Evolutionary conservation across 2,888 invertebrate species (phyloP).

Genomic region (Mimas tiliae): DNA sequence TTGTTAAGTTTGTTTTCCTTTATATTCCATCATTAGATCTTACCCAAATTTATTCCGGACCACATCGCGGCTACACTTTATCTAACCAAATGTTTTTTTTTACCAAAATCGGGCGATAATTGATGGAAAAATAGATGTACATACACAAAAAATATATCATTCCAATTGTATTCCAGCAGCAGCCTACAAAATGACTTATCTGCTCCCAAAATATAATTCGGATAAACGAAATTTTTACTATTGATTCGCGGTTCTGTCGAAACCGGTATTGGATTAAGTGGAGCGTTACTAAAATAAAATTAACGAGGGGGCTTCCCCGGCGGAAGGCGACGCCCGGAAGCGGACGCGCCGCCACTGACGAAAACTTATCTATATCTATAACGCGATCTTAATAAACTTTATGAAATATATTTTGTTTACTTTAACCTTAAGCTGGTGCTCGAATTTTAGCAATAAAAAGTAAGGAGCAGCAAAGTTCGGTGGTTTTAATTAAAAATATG

Average conservation of each 20-base stretch:
- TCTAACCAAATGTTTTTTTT: background rate
- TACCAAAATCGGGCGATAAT: too few species aligned
- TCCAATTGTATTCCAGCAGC: background rate
- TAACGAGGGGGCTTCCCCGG: constrained; percentile 73
- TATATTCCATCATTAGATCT: too few species aligned
- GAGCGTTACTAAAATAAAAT: constrained; percentile 77
- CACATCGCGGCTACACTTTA: too few species aligned
- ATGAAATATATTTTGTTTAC: constrained; percentile 52
- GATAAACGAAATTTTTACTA: constrained; percentile 31
- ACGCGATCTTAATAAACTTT: constrained; percentile 70
- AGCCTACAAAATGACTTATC: constrained; percentile 9
- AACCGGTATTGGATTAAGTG: constrained; percentile 70
- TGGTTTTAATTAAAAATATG: constrained; percentile 18
- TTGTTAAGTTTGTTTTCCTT: too few species aligned
- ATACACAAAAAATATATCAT: too few species aligned
- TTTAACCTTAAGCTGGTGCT: constrained; percentile 24
- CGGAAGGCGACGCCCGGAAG: constrained; percentile 70
- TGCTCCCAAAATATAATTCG: constrained; percentile 12
- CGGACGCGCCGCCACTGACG: constrained; percentile 64
- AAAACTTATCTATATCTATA: constrained; percentile 70
- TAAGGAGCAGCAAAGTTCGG: constrained; percentile 2
- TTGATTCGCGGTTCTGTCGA: constrained; percentile 41
- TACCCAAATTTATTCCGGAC: too few species aligned
- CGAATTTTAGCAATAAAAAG: constrained; percentile 1
- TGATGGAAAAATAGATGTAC: too few species aligned